Evolutionary conservation across 2,113 vertebrate genomes (phyloP).

Genomic region (Rana temporaria): DNA sequence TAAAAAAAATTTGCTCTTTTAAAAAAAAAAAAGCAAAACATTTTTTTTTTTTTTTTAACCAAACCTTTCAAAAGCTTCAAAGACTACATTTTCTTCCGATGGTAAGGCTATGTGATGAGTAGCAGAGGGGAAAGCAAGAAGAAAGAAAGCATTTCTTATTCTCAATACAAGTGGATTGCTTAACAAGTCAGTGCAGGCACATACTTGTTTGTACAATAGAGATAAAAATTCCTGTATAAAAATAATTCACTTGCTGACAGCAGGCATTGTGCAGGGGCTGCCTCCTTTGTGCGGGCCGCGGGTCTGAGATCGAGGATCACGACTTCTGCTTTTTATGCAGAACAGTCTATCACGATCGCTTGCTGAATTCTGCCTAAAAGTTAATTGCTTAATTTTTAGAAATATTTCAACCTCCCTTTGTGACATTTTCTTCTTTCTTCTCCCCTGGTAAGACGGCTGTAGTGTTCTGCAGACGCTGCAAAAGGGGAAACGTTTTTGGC

Average conservation of each 20-base stretch:
- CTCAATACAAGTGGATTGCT: slow-evolving; percentile 83
- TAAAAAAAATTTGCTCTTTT: slow-evolving; percentile 76
- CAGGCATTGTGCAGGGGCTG: slow-evolving; percentile 77
- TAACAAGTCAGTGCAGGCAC: slow-evolving; percentile 85
- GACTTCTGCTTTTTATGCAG: slow-evolving; percentile 70
- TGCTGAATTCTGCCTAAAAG: slow-evolving; percentile 82
- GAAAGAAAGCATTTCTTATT: slow-evolving; percentile 74
- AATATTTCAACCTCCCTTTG: slow-evolving; percentile 53
- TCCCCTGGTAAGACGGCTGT: slow-evolving; percentile 49
- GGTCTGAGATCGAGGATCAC: slow-evolving; percentile 67
- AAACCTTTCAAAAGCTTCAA: slow-evolving; percentile 85
- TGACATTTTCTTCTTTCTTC: slow-evolving; percentile 55
- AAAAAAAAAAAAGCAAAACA: slow-evolving; percentile 81
- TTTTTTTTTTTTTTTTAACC: slow-evolving; percentile 84
- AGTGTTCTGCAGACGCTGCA: slow-evolving; percentile 20
- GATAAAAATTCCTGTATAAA: slow-evolving; percentile 87
- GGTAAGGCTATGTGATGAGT: slow-evolving; percentile 80
- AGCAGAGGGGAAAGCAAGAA: slow-evolving; percentile 72
- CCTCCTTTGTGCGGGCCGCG: slow-evolving; percentile 73
- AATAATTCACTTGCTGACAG: slow-evolving; percentile 86
- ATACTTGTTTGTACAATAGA: slow-evolving; percentile 87
- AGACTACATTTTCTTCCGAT: slow-evolving; percentile 83
- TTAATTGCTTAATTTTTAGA: slow-evolving; percentile 79
- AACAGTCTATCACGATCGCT: slow-evolving; percentile 76
- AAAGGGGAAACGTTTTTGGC: slow-evolving; percentile 61